Base-by-base conservation (phyloP, 64 coral and sea anemone species). In the Montipora foliosa region DNA sequence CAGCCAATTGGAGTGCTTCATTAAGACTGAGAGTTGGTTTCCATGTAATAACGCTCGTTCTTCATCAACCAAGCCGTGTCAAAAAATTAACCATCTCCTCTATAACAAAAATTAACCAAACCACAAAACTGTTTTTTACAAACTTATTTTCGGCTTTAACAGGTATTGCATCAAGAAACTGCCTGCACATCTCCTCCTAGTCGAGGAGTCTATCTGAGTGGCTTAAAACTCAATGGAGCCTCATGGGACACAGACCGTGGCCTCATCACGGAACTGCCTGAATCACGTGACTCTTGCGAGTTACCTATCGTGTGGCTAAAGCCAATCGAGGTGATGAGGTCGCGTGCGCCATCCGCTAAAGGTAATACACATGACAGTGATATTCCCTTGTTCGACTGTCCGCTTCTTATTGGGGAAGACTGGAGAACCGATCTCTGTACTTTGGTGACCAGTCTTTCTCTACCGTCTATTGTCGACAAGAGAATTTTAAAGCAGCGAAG, bases 401-500 rank as follows among this genome's bases (percentile, higher is more conserved):
- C 90, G 74, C 44, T 92, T 17, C 57, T 91, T 14, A 50, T 22
- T 6, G 79, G 53, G 47, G 53, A 52, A 64, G 58, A 77, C 67
- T 74, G 47, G 37, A 55, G 69, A 5, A 75, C 37, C 45, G 48
- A 48, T 82, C 47, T 46, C 17, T 55, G 64, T 11, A 49, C 52
- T 37, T 48, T 92, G 17, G 50, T 92, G 29, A 92, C 80, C 47
- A 76, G 68, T 78, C 71, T 92, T 15, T 49, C 90, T 8, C 67
- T 92, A 14, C 50, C 75, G 13, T 84, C 90, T 51, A 51, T 71
- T 8, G 58, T 86, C 8, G 45, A 22, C 4, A 16, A 67, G 6
- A 71, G 15, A 15, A 62, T 61, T 45, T 74, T 92, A 8, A 55
- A 67, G 16, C 81, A 85, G 22, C 53, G 81, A 77, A 86, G 82